Conservation (phyloP, 2,888 invertebrate species). For the Patella ulyssiponensis region DNA sequence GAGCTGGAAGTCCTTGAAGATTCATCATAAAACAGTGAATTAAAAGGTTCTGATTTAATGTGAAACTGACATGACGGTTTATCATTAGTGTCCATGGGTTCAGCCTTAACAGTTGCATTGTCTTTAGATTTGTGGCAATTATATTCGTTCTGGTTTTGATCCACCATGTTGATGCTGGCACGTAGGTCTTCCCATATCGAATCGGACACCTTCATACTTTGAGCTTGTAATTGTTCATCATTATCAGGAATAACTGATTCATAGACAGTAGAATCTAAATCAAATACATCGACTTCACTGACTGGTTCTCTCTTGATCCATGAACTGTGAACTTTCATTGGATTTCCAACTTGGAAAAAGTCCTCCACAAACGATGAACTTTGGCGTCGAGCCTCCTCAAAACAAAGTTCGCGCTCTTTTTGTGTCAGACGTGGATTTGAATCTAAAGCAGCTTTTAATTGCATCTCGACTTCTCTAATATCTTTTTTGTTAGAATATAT, state of each 20-base stretch:
- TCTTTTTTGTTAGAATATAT: conserved; percentile 32
- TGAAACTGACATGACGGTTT: conserved; percentile 61
- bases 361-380: conserved; percentile 59
- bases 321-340: not conserved
- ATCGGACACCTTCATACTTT: conserved; percentile 41
- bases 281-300: conserved; percentile 32
- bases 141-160: conserved; percentile 37
- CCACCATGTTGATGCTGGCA: conserved; percentile 59
- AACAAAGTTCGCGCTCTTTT: conserved; percentile 3
- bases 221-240: conserved; percentile 25
- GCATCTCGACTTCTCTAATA: conserved; percentile 30
- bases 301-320: conserved; percentile 40
- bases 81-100: conserved; percentile 52
- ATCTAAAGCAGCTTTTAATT: not conserved
- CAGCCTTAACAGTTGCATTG: conserved; percentile 47
- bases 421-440: not conserved
- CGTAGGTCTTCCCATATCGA: conserved; percentile 65
- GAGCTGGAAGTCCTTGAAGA: conserved; percentile 46
- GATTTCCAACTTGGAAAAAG: conserved; percentile 36
- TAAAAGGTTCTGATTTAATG: conserved; percentile 11
- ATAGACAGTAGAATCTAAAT: conserved; percentile 31
- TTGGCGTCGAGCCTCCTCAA: conserved; percentile 42
- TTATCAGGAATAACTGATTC: conserved; percentile 21
- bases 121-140: conserved; percentile 8
- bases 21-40: conserved; percentile 15